These are phyloP conservation scores for Pteropus rufus DNA, from an alignment of 2,797 vertebrate genomes.

Conservation along the genomic window DNA sequence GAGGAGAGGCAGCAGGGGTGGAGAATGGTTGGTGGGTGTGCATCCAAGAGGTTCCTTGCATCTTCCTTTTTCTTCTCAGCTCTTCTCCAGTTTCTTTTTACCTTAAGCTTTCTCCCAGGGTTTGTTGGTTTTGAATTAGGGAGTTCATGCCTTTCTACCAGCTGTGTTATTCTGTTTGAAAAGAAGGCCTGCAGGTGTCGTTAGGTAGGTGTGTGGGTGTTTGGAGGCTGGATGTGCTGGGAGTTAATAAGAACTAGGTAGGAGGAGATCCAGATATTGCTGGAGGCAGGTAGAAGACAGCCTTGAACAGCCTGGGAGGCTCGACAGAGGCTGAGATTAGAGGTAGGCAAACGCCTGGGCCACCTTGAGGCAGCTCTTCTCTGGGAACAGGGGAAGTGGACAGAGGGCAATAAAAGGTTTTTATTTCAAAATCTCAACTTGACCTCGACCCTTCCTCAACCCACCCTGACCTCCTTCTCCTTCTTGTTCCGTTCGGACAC, in stretches of 20 bases:
- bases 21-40: fast-evolving
- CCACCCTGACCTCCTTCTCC: neutral
- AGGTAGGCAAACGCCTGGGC: neutral
- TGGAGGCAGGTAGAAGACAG: fast-evolving
- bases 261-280: neutral
- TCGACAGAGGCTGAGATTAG: neutral
- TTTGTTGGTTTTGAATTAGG: neutral
- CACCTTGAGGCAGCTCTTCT: neutral
- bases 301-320: neutral
- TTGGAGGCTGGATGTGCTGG: neutral
- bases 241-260: neutral
- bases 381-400: no score
- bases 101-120: neutral
- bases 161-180: neutral
- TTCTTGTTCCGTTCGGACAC: neutral
- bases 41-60: neutral
- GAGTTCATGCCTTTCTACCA: neutral
- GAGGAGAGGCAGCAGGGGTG: neutral
- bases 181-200: neutral
- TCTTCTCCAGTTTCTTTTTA: neutral
- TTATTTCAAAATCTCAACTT: neutral
- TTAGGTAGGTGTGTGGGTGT: neutral
- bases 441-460: neutral
- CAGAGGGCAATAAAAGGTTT: neutral
- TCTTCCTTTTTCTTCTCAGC: neutral